These are phyloP conservation scores for Euthynnus affinis DNA, from an alignment of 2,797 vertebrate genomes.

Conservation along the genomic window DNA sequence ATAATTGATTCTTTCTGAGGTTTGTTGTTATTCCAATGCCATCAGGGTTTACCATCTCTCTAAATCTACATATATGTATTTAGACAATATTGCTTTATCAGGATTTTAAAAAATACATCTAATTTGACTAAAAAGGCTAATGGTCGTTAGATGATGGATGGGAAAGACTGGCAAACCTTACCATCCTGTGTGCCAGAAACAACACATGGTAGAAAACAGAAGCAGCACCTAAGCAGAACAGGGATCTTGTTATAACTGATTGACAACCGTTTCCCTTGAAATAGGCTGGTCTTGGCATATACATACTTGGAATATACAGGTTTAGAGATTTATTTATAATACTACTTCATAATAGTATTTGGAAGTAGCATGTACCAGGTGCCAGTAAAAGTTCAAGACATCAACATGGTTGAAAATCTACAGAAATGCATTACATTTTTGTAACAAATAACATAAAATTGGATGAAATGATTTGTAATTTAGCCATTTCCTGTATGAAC, in stretches of 20 bases:
- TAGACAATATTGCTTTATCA: too few relatives aligned
- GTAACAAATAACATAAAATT: background rate
- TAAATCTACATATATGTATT: too few relatives aligned
- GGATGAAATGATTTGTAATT: background rate
- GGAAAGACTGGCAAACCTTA: too few relatives aligned
- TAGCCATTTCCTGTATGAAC: background rate
- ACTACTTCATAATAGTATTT: too few relatives aligned
- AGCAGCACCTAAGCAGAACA: too few relatives aligned
- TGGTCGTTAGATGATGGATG: background rate
- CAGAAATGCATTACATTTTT: background rate
- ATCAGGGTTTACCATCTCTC: background rate
- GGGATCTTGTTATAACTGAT: too few relatives aligned
- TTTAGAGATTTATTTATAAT: background rate
- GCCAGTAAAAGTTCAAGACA: background rate
- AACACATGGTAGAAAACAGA: too few relatives aligned
- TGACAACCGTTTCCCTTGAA: conserved; percentile 14
- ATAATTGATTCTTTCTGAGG: background rate
- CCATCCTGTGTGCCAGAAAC: too few relatives aligned
- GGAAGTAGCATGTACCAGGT: background rate
- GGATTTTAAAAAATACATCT: too few relatives aligned
- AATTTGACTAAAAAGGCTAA: too few relatives aligned
- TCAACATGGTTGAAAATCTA: background rate
- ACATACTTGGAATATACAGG: background rate
- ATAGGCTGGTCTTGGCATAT: background rate
- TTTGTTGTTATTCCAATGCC: background rate